Percentiles rank a stretch among this genome's conserved stretches.
Evolutionary conservation across 2,797 vertebrate species (phyloP).

Genomic region (Acomys russatus): DNA sequence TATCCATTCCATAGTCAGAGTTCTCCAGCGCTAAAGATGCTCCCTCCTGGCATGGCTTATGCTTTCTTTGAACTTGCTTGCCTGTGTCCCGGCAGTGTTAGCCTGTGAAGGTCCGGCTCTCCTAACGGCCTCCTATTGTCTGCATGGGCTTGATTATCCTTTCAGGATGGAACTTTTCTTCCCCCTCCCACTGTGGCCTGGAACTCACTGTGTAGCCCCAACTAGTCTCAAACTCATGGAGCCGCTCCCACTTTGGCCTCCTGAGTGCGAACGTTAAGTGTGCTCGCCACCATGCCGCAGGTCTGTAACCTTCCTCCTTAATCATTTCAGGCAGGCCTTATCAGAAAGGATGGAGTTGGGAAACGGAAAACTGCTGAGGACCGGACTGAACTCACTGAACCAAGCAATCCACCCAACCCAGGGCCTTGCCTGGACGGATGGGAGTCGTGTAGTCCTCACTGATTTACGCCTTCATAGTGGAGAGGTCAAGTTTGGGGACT

Average conservation of each 20-base stretch:
- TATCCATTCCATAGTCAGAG: background rate
- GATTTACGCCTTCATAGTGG: constrained; percentile 89
- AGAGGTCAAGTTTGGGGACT: constrained; percentile 94
- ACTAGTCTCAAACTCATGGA: background rate
- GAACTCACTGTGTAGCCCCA: background rate
- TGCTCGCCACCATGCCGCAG: fast-evolving
- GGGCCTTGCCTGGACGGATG: constrained; percentile 98
- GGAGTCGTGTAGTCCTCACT: constrained; percentile 95
- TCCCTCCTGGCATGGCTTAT: background rate
- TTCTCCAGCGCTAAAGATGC: background rate
- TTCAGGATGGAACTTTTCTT: constrained; percentile 23
- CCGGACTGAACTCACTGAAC: constrained; percentile 94
- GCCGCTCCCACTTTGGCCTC: background rate
- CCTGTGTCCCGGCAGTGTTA: background rate
- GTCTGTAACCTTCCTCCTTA: constrained; percentile 52
- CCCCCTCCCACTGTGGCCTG: background rate
- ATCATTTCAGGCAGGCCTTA: constrained; percentile 73
- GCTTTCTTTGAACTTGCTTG: background rate
- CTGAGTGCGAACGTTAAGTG: background rate
- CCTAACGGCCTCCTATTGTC: background rate
- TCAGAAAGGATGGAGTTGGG: constrained; percentile 94
- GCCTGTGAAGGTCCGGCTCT: background rate
- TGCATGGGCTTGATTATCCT: constrained; percentile 22
- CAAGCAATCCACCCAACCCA: constrained; percentile 96
- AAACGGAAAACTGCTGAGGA: constrained; percentile 95